phyloP scores from a whole-genome alignment of 1,140 invertebrate species.

The Aphidius ervi region DNA sequence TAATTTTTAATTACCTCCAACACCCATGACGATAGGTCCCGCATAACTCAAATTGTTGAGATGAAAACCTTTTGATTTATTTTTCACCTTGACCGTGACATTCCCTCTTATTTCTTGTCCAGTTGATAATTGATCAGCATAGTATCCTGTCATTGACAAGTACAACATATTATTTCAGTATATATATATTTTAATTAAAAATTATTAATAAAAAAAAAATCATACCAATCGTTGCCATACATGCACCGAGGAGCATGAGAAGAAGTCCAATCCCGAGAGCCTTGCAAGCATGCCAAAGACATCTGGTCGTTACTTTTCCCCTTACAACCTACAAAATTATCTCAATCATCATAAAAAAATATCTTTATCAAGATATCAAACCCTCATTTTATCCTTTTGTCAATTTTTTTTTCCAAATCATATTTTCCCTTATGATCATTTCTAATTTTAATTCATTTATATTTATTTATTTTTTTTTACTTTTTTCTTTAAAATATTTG shows the following conservation, averaged over 20 bases:
- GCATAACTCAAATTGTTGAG: constrained; percentile 88
- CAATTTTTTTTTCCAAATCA: too few relatives aligned
- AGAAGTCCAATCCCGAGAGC: constrained; percentile 78
- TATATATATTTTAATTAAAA: too few relatives aligned
- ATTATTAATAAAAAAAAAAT: constrained; percentile 13
- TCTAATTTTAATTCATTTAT: too few relatives aligned
- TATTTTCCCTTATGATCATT: too few relatives aligned
- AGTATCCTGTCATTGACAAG: constrained; percentile 61
- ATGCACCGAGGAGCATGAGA: constrained; percentile 78
- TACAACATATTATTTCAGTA: background rate
- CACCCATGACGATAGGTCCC: constrained; percentile 88
- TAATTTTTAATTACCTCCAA: constrained; percentile 66
- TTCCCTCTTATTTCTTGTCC: constrained; percentile 72
- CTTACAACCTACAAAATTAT: constrained; percentile 59
- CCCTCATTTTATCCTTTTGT: background rate
- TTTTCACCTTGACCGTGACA: constrained; percentile 71
- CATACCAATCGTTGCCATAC: constrained; percentile 86
- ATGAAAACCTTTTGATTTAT: constrained; percentile 76
- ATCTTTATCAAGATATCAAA: background rate
- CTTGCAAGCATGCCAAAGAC: constrained; percentile 86
- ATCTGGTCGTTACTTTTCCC: constrained; percentile 80
- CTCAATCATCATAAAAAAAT: background rate
- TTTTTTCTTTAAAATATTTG: background rate
- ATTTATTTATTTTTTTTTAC: too few relatives aligned
- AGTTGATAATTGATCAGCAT: constrained; percentile 74